Percentiles rank a stretch among this genome's conserved stretches.
Conservation (phyloP, 2,113 vertebrate species). For the Chionodraco myersi region DNA sequence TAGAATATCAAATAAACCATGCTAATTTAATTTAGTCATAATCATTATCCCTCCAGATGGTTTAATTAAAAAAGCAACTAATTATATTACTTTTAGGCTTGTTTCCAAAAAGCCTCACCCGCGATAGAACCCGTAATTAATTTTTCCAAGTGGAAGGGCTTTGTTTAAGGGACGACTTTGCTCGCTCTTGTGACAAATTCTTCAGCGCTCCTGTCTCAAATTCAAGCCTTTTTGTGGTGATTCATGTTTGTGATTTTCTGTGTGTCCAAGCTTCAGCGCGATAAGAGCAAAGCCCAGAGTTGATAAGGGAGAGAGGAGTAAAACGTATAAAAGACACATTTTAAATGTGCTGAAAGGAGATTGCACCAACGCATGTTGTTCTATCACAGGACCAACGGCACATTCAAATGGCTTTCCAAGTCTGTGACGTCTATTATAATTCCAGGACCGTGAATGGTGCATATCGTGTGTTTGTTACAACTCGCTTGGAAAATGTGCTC, state of each 20-base stretch:
- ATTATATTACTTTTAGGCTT: slow-evolving; percentile 54
- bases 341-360: not conserved
- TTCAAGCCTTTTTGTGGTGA: slow-evolving; percentile 34
- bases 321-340: slow-evolving; percentile 33
- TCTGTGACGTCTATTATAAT: not conserved
- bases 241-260: slow-evolving; percentile 53
- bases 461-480: not conserved
- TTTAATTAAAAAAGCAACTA: slow-evolving; percentile 57
- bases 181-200: slow-evolving; percentile 34
- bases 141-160: not conserved
- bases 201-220: slow-evolving; percentile 1
- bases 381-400: slow-evolving; percentile 13
- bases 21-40: slow-evolving; percentile 55
- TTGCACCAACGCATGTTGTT: slow-evolving; percentile 29
- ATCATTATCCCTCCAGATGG: slow-evolving; percentile 54
- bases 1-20: slow-evolving; percentile 43
- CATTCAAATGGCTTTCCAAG: slow-evolving; percentile 27
- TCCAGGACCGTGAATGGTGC: slow-evolving; percentile 5
- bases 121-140: slow-evolving; percentile 1
- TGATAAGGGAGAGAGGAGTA: slow-evolving; percentile 43
- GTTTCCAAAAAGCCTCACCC: slow-evolving; percentile 46
- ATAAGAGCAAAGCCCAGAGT: slow-evolving; percentile 52
- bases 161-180: slow-evolving; percentile 34
- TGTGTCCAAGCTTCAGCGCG: slow-evolving; percentile 37
- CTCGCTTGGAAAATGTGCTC: not conserved